Evolutionary conservation across 2,113 vertebrate genomes (phyloP).

Genomic region (Neotoma lepida): DNA sequence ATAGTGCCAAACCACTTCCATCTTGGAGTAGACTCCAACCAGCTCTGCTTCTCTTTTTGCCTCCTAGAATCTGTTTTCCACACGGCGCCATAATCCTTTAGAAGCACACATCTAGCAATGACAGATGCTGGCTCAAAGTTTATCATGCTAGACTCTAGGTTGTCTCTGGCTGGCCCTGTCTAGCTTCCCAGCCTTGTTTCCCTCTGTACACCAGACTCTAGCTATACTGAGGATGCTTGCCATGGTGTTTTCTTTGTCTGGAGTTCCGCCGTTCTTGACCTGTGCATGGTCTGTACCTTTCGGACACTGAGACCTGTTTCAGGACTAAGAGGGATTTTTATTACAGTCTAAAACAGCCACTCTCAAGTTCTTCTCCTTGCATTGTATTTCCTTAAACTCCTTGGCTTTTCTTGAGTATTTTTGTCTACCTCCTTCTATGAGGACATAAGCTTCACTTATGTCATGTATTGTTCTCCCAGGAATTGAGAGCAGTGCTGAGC

Average conservation of each 20-base stretch:
- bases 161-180: neutral
- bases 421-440: neutral
- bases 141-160: neutral
- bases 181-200: neutral
- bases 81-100: neutral
- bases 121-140: neutral
- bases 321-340: neutral
- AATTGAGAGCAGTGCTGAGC: neutral
- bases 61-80: constrained; percentile 11
- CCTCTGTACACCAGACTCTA: neutral
- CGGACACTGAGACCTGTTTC: neutral
- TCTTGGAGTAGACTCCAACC: neutral
- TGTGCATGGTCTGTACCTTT: neutral
- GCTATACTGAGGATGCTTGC: neutral
- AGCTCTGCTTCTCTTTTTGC: neutral
- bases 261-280: neutral
- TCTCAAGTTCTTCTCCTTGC: neutral
- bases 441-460: neutral
- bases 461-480: neutral
- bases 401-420: neutral
- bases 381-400: neutral
- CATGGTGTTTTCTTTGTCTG: neutral
- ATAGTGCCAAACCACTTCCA: neutral
- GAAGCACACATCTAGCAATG: neutral
- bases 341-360: constrained; percentile 3